Evolutionary conservation across 2,797 vertebrate species (phyloP), one percentile per base, ranked within the genome.

Genomic region (Artibeus jamaicensis): DNA sequence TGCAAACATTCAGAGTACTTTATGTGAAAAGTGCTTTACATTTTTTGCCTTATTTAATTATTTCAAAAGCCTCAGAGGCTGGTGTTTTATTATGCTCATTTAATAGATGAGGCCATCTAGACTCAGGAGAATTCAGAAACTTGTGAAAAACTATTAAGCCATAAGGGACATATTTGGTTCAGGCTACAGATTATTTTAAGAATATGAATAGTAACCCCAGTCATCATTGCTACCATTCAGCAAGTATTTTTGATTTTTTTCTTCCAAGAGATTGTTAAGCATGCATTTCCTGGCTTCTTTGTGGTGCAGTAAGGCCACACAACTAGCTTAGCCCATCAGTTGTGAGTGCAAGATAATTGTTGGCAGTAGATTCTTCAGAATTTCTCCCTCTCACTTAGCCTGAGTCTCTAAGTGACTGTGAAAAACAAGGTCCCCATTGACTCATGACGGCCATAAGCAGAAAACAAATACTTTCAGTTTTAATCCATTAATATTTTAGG

Each of bases 81-180:
- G 6, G 8, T 19, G 12, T 67, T 95, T 94, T 67, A 78, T 73
- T 89, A 68, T 29, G 26, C 4, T 89, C 48, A 86, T 89, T 78
- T 89, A 94, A 86, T 70, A 57, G 68, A 37, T 29, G 32, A 96
- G 24, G 16, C 5, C 39, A 46, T 46, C 86, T 12, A 67, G 53
- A 68, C 5, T 70, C 37, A 77, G 81, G 34, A 96, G 39, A 65
- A 79, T 74, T 84, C 86, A 94, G 70, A 89, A 85, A 91, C 46
- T 44, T 55, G 19, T 73, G 46, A 90, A 90, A 92, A 73, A 78
- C 3, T 2, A 53, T 32, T 86, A 42, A 42, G 18, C 2, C 9
- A 1, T 9, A 2, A 77, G 39, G 34, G 46, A 7, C 2, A 39
- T 89, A 83, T 91, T 79, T 77, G 9, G 24, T 84, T 42, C 8